These are phyloP conservation scores for Polymixis lichenea DNA, from an alignment of 2,888 invertebrate species.

Conservation along the genomic window DNA sequence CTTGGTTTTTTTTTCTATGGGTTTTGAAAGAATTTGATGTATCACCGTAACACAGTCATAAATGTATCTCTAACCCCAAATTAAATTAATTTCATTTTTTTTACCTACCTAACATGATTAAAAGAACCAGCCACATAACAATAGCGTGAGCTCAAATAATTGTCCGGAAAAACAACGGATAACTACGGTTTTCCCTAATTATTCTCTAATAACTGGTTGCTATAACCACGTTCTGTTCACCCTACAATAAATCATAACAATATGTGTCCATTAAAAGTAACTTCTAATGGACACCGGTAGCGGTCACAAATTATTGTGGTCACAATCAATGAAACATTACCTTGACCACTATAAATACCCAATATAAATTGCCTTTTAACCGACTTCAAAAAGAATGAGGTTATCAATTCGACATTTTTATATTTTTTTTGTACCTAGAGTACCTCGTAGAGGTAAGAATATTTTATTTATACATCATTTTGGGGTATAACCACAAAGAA, in stretches of 20 bases:
- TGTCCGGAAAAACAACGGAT: neutral
- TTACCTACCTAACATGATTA: no score
- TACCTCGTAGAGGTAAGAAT: neutral
- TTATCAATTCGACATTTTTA: no score
- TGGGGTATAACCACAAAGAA: no score
- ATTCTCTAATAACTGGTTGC: neutral
- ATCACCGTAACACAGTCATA: no score
- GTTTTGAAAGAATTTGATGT: neutral
- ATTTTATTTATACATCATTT: no score
- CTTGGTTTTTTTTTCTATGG: neutral
- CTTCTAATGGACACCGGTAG: conserved; percentile 33
- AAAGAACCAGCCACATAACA: neutral
- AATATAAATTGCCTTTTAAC: no score
- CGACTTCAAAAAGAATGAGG: no score
- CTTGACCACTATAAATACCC: conserved; percentile 19
- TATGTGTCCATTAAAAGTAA: conserved; percentile 27
- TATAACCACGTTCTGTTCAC: neutral
- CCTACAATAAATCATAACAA: conserved; percentile 26
- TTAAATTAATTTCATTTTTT: no score
- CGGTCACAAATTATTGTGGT: conserved; percentile 15
- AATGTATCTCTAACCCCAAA: no score
- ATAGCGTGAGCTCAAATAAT: neutral
- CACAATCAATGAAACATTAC: conserved; percentile 13
- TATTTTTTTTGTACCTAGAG: neutral
- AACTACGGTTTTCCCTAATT: neutral